Evolutionary conservation across 1,140 invertebrate species (phyloP).

Genomic region (Lucilia sericata): DNA sequence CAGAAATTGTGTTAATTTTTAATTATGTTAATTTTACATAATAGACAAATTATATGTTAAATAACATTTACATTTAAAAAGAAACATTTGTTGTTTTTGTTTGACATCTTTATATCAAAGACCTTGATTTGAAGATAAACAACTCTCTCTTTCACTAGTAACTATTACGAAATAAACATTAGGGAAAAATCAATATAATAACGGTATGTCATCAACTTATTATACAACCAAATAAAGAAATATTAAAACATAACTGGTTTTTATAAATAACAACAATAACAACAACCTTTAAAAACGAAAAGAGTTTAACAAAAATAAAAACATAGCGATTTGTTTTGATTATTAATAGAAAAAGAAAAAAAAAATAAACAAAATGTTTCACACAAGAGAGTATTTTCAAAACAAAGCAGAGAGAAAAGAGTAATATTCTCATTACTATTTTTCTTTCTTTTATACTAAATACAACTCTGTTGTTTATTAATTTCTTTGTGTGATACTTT

Average conservation of each 20-base stretch:
- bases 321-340: not conserved
- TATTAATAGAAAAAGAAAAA: not conserved
- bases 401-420: too few relatives aligned
- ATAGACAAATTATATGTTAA: too few relatives aligned
- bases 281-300: not conserved
- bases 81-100: not conserved
- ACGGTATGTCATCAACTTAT: not conserved
- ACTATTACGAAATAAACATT: not conserved
- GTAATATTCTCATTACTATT: not conserved
- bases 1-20: too few relatives aligned
- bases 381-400: not conserved
- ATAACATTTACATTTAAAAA: too few relatives aligned
- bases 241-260: not conserved
- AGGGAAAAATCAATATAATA: constrained; percentile 4
- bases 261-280: not conserved
- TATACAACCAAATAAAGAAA: not conserved
- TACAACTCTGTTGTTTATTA: constrained; percentile 27
- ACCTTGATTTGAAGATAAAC: not conserved
- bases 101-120: too few relatives aligned
- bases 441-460: not conserved
- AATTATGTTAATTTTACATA: too few relatives aligned
- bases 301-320: not conserved
- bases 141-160: not conserved
- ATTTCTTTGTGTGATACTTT: not conserved
- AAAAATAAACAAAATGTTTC: not conserved